Base-by-base conservation (phyloP, 1,140 invertebrate genomes). In the Drosophila ambigua region DNA sequence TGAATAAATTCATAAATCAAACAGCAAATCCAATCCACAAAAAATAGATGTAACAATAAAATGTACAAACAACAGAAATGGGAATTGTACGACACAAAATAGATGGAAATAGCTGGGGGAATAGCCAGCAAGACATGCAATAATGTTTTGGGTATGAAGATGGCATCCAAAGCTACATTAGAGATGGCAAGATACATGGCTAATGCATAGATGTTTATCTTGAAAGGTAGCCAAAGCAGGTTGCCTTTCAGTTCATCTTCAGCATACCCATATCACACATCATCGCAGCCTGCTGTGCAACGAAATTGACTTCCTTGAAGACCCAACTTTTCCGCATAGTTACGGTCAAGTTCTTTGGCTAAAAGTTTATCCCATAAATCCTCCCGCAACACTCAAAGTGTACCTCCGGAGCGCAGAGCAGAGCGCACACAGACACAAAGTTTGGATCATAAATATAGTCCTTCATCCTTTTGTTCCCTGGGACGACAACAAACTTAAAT, bases 1-100 rank as follows among this genome's bases (percentile, higher is more conserved):
- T 83, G 65, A 74, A 59, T 66, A 65, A 79, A 73, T 68, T 60
- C 57, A 72, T 75, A 80, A 66, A 79, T 57, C 46, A 57, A 41
- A 24, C 9, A 45, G 50, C 35, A 52, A 41, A 43, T 52, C 35
- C 15, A 23, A 9, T 13, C 24, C 4, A 15, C 45, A 28, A 59
- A 64, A 35, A 55, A 45, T 26, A 50, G 35, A 52, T 67, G 35
- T 15, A 35, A 65, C 60, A 65, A 65, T 65, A 65, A 67, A 67
- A 66, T 35, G 45, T 15, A 16, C 26, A 66, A 13, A 23, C 26
- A 67, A 15, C 45, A 28, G 23, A 64, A 24, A 65, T 35, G 16
- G 13, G 20, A 44, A 65, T 65, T 45, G 16, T 39, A 20, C 44
- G 16, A 15, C 58, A 16, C 23, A 23, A 60, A 53, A n/a, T 7